Evolutionary conservation across 1,140 invertebrate genomes (phyloP).

Genomic region (Sarcophaga bullata): DNA sequence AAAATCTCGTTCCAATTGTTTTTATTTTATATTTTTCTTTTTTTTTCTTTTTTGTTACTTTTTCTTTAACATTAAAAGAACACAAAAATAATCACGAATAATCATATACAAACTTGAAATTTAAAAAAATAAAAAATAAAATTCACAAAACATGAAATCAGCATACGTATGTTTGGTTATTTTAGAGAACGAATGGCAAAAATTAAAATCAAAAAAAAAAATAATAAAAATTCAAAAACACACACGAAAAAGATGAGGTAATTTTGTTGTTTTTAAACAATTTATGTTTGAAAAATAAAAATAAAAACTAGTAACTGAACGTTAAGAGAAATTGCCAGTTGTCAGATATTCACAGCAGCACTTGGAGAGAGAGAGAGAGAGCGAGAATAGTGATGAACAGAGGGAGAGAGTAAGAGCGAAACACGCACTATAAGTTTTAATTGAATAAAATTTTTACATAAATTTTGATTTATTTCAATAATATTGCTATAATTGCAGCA

Average conservation of each 20-base stretch:
- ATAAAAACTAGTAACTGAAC: conserved; percentile 1
- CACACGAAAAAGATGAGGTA: conserved; percentile 32
- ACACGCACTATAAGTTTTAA: too few species aligned
- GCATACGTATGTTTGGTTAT: conserved; percentile 5
- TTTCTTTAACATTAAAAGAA: conserved; percentile 10
- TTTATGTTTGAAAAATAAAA: conserved; percentile 5
- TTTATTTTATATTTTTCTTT: background rate
- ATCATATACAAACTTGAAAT: conserved; percentile 35
- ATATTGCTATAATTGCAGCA: too few species aligned
- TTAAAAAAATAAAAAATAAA: conserved; percentile 17
- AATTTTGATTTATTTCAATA: too few species aligned
- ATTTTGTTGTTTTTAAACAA: conserved; percentile 34
- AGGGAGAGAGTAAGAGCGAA: too few species aligned
- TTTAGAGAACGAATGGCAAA: conserved; percentile 3
- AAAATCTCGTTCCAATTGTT: conserved; percentile 20
- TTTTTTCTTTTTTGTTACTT: conserved; percentile 8
- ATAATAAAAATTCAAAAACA: background rate
- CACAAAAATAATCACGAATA: conserved; percentile 33
- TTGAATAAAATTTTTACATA: too few species aligned
- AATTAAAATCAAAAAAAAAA: conserved; percentile 1
- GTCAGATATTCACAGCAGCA: too few species aligned
- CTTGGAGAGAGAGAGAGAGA: background rate
- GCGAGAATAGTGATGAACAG: background rate
- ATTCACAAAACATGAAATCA: conserved; percentile 23
- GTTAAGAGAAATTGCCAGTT: background rate